Conservation (phyloP, 2,888 invertebrate genomes). For the Drosophila merina region DNA sequence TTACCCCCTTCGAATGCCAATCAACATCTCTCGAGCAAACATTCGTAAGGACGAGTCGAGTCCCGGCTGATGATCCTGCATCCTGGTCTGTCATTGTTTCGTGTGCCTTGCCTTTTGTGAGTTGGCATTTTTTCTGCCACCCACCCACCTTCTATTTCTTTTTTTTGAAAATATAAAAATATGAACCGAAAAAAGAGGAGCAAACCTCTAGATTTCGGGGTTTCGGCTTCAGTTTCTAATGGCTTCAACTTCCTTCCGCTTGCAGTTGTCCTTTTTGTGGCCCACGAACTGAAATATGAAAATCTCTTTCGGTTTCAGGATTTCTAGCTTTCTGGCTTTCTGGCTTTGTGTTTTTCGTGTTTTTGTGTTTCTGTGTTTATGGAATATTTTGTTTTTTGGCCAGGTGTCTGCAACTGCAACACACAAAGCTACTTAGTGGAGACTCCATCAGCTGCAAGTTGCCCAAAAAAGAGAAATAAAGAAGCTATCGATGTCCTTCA, state of each 20-base stretch:
- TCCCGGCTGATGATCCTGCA: slow-evolving; percentile 40
- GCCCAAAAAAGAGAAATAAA: neutral
- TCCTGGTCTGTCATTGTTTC: slow-evolving; percentile 52
- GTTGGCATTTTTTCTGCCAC: neutral
- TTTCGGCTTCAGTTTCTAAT: slow-evolving; percentile 71
- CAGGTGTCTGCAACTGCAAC: slow-evolving; percentile 38
- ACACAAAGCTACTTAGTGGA: slow-evolving; percentile 58
- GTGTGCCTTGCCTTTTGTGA: slow-evolving; percentile 24
- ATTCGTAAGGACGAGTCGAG: slow-evolving; percentile 66
- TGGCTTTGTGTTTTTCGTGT: neutral
- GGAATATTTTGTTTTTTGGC: neutral
- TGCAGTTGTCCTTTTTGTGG: slow-evolving; percentile 51
- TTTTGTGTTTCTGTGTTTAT: neutral
- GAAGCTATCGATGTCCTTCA: slow-evolving; percentile 5
- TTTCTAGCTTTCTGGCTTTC: neutral
- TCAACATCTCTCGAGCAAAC: slow-evolving; percentile 76
- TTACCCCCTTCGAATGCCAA: slow-evolving; percentile 59
- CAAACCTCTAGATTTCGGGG: slow-evolving; percentile 13
- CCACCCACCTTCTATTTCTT: neutral
- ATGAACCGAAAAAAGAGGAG: slow-evolving; percentile 19
- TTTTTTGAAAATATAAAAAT: slow-evolving; percentile 38
- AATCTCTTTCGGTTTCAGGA: slow-evolving; percentile 1
- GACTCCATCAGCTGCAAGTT: neutral
- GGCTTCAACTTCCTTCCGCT: slow-evolving; percentile 79
- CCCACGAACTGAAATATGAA: slow-evolving; percentile 29